Base-by-base conservation (phyloP, 1,140 invertebrate species). In the Musca vetustissima region DNA sequence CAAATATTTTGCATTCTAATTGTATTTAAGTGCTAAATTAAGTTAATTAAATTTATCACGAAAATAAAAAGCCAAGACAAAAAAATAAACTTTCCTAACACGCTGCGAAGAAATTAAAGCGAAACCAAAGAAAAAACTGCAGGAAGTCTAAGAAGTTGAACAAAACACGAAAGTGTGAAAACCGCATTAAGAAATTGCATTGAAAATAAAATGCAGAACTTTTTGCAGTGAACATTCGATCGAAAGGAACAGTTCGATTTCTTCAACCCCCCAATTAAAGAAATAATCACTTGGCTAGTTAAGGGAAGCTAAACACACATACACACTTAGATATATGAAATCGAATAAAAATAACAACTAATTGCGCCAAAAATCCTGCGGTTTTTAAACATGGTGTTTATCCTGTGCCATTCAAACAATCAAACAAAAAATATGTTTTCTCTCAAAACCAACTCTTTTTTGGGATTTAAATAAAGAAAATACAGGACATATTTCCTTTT, bases 1-100 rank as follows among this genome's bases (percentile, higher is more conserved):
- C 25, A 61, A 32, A 36, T 19, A 36, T 43, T 32, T 21, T 61
- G 36, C 15, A 59, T n/a, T 22, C 19, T 1, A 36, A 59, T 19
- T 7, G 17, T 19, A 75, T 77, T 75, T 72, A 80, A 75, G 78
- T 76, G 78, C 75, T 75, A 80, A 80, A 80, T 80, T 74, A 72
- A 80, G 78, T 80, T 80, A 80, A 80, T 80, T 80, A 80, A 76
- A 72, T 28, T 25, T 67, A 48, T 9, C 21, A 7, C 9, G 43
- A 14, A 25, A 25, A 50, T 14, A 69, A 61, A 69, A 55, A 68
- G 48, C 19, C 21, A 59, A 24, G 47, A 36, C 19, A 6, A 21
- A 53, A 24, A 13, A 61, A 7, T 50, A 9, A 14, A 22, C 3
- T 17, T 47, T 32, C 50, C 17, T 21, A 22, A 48, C 22, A 21